Conservation (phyloP, 2,888 invertebrate species). For the Lochmaea crataegi region DNA sequence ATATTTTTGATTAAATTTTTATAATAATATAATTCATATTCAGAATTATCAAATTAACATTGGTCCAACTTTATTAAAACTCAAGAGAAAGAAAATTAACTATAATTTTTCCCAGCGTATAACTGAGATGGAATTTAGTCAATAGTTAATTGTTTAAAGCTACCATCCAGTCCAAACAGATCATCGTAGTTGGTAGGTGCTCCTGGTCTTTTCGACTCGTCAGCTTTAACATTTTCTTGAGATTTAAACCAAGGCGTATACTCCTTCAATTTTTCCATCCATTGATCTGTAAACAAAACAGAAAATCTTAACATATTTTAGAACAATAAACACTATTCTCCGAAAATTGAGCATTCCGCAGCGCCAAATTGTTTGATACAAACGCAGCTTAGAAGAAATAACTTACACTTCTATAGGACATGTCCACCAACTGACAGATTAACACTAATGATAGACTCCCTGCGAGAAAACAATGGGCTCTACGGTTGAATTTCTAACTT, state of each 20-base stretch:
- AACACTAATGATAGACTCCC: no score
- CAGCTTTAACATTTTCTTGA: constrained; percentile 81
- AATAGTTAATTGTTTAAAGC: constrained; percentile 86
- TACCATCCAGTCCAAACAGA: constrained; percentile 89
- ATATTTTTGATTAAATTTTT: not conserved
- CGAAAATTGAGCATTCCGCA: no score
- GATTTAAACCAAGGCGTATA: constrained; percentile 85
- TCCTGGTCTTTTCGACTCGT: constrained; percentile 84
- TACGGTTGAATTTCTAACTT: no score
- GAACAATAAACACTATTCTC: no score
- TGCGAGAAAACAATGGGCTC: no score
- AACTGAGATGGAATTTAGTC: constrained; percentile 68
- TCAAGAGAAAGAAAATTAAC: no score
- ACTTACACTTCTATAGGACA: no score
- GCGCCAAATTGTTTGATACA: no score
- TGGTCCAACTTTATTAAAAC: not conserved
- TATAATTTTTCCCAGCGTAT: not conserved
- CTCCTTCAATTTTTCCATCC: constrained; percentile 82
- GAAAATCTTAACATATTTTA: no score
- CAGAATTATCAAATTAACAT: not conserved
- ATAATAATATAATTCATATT: not conserved
- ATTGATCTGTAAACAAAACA: constrained; percentile 71
- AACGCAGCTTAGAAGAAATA: no score
- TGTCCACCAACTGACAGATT: no score
- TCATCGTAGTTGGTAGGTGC: constrained; percentile 88